Base-by-base conservation (phyloP, 2,113 vertebrate species). In the Drymodes brunneopygia region DNA sequence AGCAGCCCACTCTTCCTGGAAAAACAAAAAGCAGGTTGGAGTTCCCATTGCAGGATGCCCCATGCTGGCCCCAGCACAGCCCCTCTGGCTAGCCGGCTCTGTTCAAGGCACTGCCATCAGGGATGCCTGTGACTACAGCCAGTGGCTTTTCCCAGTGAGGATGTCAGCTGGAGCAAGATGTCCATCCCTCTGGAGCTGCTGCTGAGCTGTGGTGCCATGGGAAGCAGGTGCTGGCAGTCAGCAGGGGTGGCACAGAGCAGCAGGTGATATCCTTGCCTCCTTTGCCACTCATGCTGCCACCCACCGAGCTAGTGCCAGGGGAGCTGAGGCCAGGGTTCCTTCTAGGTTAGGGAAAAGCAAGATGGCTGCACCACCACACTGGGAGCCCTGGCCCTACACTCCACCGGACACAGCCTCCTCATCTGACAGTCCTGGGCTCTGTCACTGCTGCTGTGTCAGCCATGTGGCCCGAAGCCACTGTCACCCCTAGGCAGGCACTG, bases 381-480 rank as follows among this genome's bases (percentile, higher is more conserved):
- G 6, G 60, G 27, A 67, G 28, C 38, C n/a, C 19, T 2, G 6
- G 27, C 23, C 23, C 14, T 27, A 4, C 2, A 4, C n/a, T 50
- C 25, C 29, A 31, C 25, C 0, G 0, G 47, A 28, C 51, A 22
- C 12, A 12, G 51, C 27, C 15, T 19, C 38, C 72, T 53, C 25
- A 9, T 44, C 45, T 2, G 0, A 9, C 28, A 35, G 48, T 70
- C 40, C 33, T 4, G 11, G 31, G 9, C 42, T 80, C 33, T 40
- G 31, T 28, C 29, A 11, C 65, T 51, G 81, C 65, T 20, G 35
- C 45, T 42, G 27, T 64, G 29, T 19, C 9, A 20, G 77, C 57
- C 6, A 0, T 6, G 18, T 0, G 0, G n/a, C 23, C 48, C 17
- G 1, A 0, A 40, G 61, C 56, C 45, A 25, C 15, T 15, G 3